Conservation (phyloP, 2,888 invertebrate genomes). For the Aproaerema taeniolella region DNA sequence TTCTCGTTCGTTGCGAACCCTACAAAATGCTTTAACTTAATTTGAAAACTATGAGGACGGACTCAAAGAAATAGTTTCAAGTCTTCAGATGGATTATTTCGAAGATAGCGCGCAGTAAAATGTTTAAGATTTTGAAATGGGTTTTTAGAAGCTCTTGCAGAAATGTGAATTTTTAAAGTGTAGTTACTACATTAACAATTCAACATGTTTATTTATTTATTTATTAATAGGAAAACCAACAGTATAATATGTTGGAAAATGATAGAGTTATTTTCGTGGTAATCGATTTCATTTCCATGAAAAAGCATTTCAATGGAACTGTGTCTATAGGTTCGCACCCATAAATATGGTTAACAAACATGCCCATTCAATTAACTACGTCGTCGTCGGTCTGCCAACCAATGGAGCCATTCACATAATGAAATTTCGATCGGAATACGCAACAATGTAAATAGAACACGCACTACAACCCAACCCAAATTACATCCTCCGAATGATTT, state of each 20-base stretch:
- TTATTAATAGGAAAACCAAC: background rate
- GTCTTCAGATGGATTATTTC: constrained; percentile 28
- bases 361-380: constrained; percentile 52
- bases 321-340: constrained; percentile 23
- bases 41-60: constrained; percentile 57
- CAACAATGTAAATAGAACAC: constrained; percentile 12
- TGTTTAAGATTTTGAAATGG: constrained; percentile 3
- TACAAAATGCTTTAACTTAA: constrained; percentile 47
- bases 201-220: too few relatives aligned
- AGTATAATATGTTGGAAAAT: background rate
- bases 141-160: background rate
- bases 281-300: background rate
- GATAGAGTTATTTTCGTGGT: too few relatives aligned
- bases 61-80: constrained; percentile 61
- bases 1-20: constrained; percentile 28
- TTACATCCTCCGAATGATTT: too few relatives aligned
- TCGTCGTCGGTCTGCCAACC: constrained; percentile 34
- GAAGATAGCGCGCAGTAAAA: background rate
- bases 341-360: constrained; percentile 46
- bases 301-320: constrained; percentile 4
- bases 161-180: too few relatives aligned
- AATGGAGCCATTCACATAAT: constrained; percentile 48
- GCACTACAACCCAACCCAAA: constrained; percentile 13
- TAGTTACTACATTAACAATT: too few relatives aligned
- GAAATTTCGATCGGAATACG: constrained; percentile 40